Evolutionary conservation across 2,797 vertebrate species (phyloP), one percentile per base, ranked within the genome.

Genomic region (Amblyopsis hoosieri): DNA sequence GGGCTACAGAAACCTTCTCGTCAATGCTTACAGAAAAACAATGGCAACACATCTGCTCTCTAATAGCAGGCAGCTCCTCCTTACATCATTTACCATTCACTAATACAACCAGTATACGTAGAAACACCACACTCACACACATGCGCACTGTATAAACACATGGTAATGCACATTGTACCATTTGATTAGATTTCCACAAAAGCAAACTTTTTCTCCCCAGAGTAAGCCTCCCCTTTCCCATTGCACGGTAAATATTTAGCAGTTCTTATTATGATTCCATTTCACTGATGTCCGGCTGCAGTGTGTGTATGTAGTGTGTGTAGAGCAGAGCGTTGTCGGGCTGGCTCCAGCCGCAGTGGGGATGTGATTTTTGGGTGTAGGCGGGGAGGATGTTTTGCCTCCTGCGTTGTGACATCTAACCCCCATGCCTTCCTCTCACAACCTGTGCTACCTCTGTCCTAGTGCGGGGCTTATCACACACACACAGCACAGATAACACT

Each of bases 311-410:
- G 23, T 29, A 75, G 78, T 71, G 69, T 88, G 79, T 82, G 89
- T 89, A 84, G 84, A 83, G 60, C 58, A 23, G 53, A 45, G 76
- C 85, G 80, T 87, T 86, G 89, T 83, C 87, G 81, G 72, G 79
- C 78, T 66, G 71, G 81, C 80, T 78, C 79, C 60, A 67, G 52
- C 56, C n/a, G 65, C 71, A 75, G 15, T 66, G 66, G 76, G 78
- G 77, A 82, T 80, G 84, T 85, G 85, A 67, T 85, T 82, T 87
- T 85, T 83, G 82, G 75, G 86, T 76, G 79, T 63, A 63, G 51
- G 67, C 8, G 53, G 23, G 71, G 80, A 88, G 89, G 88, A 91
- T 90, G 91, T 92, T 90, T 87, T 82, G 83, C 85, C 90, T 92
- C 87, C 89, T 91, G 88, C 87, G 83, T 74, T 78, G 66, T 78